Percentiles rank a stretch among this genome's conserved stretches.
These are phyloP conservation scores for Agapostemon virescens DNA, from an alignment of 2,888 invertebrate species.

Conservation along the genomic window DNA sequence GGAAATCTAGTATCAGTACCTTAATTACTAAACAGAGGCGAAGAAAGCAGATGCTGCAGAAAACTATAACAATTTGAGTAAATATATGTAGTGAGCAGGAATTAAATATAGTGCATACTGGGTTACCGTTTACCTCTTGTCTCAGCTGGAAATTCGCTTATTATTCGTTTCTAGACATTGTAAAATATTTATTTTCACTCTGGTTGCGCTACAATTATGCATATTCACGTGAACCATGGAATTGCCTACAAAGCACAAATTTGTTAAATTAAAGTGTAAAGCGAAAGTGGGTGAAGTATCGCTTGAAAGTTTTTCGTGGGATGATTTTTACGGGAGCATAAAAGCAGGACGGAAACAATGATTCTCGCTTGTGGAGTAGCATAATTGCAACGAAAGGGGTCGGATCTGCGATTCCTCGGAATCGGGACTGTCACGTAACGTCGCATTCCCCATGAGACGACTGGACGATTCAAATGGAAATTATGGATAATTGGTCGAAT, in stretches of 20 bases:
- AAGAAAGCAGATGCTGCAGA: no score
- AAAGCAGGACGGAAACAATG: background rate
- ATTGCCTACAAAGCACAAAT: background rate
- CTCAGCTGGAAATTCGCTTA: background rate
- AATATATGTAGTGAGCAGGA: no score
- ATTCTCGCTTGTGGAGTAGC: background rate
- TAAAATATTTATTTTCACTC: background rate
- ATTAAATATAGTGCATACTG: no score
- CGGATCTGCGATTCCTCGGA: background rate
- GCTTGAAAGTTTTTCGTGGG: background rate
- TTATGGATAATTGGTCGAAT: slow-evolving; percentile 9
- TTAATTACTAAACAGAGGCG: no score
- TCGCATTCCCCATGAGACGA: background rate
- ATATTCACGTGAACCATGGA: background rate
- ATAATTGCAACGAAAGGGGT: background rate
- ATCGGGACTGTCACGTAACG: background rate
- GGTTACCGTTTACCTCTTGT: no score
- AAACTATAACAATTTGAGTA: no score
- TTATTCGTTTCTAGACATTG: background rate
- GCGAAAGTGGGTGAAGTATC: background rate
- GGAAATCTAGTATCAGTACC: no score
- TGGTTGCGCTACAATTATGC: background rate
- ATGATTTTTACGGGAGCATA: background rate
- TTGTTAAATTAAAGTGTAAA: background rate
- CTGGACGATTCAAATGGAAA: slow-evolving; percentile 25